Evolutionary conservation across 2,113 vertebrate species (phyloP).

Genomic region (Trichechus manatus): DNA sequence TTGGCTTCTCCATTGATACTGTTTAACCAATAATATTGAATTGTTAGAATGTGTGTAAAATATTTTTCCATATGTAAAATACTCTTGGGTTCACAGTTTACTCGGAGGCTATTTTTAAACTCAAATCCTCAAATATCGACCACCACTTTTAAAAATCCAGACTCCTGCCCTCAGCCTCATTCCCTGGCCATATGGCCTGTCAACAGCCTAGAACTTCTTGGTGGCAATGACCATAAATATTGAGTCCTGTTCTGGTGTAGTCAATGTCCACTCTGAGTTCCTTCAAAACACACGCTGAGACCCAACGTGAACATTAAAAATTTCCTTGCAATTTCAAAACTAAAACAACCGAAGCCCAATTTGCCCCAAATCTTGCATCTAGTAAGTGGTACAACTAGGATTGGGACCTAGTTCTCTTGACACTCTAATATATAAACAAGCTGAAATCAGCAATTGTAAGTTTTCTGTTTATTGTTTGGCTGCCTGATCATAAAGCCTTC

Average conservation of each 20-base stretch:
- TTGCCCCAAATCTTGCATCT: not conserved
- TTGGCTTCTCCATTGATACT: not conserved
- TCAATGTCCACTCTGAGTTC: not conserved
- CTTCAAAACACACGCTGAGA: not conserved
- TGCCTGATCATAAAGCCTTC: not conserved
- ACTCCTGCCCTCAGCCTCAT: not conserved
- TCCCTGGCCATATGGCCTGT: not conserved
- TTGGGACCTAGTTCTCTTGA: not conserved
- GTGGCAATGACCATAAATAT: not conserved
- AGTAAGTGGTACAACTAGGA: not conserved
- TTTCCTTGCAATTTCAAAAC: conserved; percentile 28
- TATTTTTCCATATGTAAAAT: conserved; percentile 15
- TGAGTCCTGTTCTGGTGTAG: not conserved
- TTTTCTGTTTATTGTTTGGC: not conserved
- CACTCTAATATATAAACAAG: not conserved
- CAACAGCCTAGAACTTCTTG: not conserved
- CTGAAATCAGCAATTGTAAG: not conserved
- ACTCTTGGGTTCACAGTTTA: not conserved
- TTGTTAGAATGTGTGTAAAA: not conserved
- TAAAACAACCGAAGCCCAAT: not conserved
- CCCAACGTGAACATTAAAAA: not conserved
- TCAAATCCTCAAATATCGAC: not conserved
- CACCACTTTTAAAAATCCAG: not conserved
- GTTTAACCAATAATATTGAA: conserved; percentile 39
- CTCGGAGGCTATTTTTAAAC: not conserved